A percentile compares a stretch with the other conserved stretches of the same genome.
Conservation (phyloP, 2,113 vertebrate species). For the Neodon shergylaensis region DNA sequence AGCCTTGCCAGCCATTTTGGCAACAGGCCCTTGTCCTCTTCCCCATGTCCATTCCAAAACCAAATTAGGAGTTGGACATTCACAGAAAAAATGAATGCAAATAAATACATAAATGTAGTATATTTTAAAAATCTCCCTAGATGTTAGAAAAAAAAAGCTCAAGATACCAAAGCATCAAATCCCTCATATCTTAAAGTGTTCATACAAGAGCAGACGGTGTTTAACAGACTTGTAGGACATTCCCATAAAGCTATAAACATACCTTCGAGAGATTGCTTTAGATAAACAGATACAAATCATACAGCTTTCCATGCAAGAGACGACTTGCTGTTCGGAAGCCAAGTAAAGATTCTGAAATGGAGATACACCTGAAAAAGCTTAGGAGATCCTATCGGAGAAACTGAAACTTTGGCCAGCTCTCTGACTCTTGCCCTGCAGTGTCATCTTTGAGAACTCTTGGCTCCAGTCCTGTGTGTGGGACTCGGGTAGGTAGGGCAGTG, state of each 20-base stretch:
- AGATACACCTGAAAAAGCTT: constrained; percentile 80
- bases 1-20: not conserved
- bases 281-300: constrained; percentile 78
- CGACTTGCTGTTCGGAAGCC: constrained; percentile 77
- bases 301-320: constrained; percentile 76
- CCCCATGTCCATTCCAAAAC: fast-evolving
- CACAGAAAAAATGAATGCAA: constrained; percentile 6
- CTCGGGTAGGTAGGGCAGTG: not conserved
- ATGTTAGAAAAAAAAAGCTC: not conserved
- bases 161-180: not conserved
- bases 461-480: not conserved
- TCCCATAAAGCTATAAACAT: constrained; percentile 72
- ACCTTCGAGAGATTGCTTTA: constrained; percentile 81
- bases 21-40: fast-evolving
- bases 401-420: constrained; percentile 62
- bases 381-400: constrained; percentile 75
- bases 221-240: constrained; percentile 66
- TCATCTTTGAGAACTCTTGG: constrained; percentile 60
- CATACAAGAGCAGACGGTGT: constrained; percentile 67
- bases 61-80: not conserved
- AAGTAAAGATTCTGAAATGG: constrained; percentile 79
- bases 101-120: not conserved
- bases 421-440: constrained; percentile 72
- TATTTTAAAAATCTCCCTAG: not conserved
- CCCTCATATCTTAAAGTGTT: not conserved